These are phyloP conservation scores for Drosophila novamexicana DNA, from an alignment of 1,140 invertebrate species.

Conservation along the genomic window DNA sequence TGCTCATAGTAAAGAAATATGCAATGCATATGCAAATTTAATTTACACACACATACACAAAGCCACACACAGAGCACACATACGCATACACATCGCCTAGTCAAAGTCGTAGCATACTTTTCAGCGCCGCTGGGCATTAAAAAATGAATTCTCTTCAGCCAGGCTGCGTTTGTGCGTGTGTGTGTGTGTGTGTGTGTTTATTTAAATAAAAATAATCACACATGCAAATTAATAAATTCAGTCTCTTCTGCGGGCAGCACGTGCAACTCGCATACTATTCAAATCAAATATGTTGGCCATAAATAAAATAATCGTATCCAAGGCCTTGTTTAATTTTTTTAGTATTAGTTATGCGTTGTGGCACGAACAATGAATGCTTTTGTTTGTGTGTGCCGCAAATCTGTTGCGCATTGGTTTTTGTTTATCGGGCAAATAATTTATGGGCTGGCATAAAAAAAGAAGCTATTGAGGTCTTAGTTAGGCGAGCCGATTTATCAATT, in stretches of 20 bases:
- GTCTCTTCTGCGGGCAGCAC: conserved; percentile 42
- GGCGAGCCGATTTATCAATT: conserved; percentile 52
- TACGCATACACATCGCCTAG: conserved; percentile 3
- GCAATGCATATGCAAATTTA: conserved; percentile 75
- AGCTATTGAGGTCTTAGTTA: conserved; percentile 56
- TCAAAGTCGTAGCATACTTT: conserved; percentile 72
- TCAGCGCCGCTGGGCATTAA: conserved; percentile 62
- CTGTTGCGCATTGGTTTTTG: conserved; percentile 72
- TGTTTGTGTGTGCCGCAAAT: conserved; percentile 52
- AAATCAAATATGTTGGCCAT: conserved; percentile 67
- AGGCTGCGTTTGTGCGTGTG: conserved; percentile 7
- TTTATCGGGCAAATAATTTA: conserved; percentile 75
- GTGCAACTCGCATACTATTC: conserved; percentile 14
- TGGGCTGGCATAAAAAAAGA: conserved; percentile 58
- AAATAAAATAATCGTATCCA: conserved; percentile 66
- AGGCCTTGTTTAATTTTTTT: conserved; percentile 28
- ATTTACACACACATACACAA: conserved; percentile 41
- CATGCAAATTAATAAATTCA: conserved; percentile 82
- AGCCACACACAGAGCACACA: background rate
- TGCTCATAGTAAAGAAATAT: conserved; percentile 68
- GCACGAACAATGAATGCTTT: conserved; percentile 62
- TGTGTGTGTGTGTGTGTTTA: conserved; percentile 29
- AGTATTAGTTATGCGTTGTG: conserved; percentile 24
- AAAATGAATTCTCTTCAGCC: conserved; percentile 51
- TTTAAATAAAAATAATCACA: conserved; percentile 81